Conservation (phyloP, 2,113 vertebrate genomes). For the Percina caprodes region DNA sequence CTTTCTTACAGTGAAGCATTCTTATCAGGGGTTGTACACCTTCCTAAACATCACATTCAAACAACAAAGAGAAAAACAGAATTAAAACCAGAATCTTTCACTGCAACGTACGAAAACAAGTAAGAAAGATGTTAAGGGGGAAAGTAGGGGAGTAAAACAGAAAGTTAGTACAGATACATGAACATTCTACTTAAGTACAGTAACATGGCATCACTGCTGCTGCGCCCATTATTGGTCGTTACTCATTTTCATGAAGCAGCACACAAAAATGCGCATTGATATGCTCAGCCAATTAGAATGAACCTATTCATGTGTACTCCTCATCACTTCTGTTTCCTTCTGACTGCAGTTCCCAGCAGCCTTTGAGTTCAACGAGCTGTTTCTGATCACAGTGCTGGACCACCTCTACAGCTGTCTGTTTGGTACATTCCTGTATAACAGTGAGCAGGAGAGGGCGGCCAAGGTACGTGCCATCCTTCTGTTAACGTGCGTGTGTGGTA, state of each 20-base stretch:
- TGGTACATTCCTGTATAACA: slow-evolving; percentile 95
- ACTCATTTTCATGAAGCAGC: not conserved
- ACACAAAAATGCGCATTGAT: not conserved
- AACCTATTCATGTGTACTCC: not conserved
- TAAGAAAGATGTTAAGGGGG: no score
- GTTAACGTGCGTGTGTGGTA: not conserved
- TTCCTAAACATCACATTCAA: no score
- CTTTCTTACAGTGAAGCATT: no score
- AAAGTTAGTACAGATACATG: no score
- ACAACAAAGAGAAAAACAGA: no score
- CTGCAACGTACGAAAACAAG: no score
- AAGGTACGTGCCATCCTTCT: slow-evolving; percentile 80
- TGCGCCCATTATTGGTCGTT: no score
- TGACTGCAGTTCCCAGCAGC: slow-evolving; percentile 92
- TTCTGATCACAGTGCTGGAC: slow-evolving; percentile 95
- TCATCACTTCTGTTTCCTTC: not conserved
- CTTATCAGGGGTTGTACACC: no score
- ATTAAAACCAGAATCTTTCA: no score
- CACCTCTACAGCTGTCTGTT: slow-evolving; percentile 98
- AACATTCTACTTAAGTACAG: no score
- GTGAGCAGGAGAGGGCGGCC: slow-evolving; percentile 89
- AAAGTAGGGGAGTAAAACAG: no score
- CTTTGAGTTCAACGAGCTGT: slow-evolving; percentile 97
- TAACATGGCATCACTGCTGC: no score
- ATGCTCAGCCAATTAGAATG: not conserved